These are phyloP conservation scores for Hirudo medicinalis DNA, from an alignment of 1,140 invertebrate species.

Conservation along the genomic window DNA sequence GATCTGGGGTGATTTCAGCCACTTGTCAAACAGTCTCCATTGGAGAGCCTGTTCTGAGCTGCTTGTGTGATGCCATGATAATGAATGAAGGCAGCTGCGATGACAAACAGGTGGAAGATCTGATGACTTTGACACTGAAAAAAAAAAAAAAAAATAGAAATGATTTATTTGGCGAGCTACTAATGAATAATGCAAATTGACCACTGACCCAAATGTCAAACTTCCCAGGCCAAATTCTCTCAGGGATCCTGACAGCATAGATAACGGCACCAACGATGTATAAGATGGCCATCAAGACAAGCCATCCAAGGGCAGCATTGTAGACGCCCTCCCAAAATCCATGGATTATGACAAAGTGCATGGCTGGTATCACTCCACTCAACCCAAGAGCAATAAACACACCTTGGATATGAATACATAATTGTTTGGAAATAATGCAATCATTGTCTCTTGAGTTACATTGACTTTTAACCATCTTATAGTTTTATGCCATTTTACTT, in stretches of 20 bases:
- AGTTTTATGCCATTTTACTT: too few species aligned
- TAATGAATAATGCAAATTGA: not conserved
- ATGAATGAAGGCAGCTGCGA: constrained; percentile 90
- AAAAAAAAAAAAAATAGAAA: constrained; percentile 22
- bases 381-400: constrained; percentile 90
- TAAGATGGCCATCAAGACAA: constrained; percentile 83
- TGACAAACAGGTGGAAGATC: constrained; percentile 91
- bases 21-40: constrained; percentile 11
- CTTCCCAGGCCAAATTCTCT: constrained; percentile 93
- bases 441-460: too few species aligned
- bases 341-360: constrained; percentile 45
- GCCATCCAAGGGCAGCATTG: constrained; percentile 79
- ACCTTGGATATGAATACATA: constrained; percentile 40
- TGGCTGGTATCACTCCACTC: constrained; percentile 73
- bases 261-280: constrained; percentile 89
- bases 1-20: not conserved
- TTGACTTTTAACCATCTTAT: too few species aligned
- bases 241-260: constrained; percentile 85
- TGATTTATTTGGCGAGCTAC: not conserved
- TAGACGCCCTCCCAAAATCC: constrained; percentile 44
- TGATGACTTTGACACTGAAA: constrained; percentile 89
- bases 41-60: constrained; percentile 74
- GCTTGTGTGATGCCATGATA: constrained; percentile 94
- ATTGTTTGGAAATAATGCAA: too few species aligned
- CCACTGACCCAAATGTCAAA: constrained; percentile 87